These are phyloP conservation scores for Premnoplex brunnescens DNA, from an alignment of 2,797 vertebrate genomes.

Conservation along the genomic window DNA sequence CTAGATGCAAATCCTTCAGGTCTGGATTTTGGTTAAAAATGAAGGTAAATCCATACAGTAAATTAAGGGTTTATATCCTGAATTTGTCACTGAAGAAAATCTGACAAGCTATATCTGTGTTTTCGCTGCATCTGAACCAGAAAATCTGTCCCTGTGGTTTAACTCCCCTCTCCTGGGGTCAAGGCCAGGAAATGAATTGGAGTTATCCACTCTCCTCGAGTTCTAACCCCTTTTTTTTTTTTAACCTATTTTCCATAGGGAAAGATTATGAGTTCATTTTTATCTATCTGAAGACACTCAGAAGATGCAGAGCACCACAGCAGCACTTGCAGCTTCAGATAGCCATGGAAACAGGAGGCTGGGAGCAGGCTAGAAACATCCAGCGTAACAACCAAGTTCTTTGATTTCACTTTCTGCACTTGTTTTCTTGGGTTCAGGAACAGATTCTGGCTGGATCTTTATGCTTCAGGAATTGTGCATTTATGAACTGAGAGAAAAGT, in stretches of 20 bases:
- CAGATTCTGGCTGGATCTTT: not conserved
- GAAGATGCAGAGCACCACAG: not conserved
- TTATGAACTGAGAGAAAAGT: not conserved
- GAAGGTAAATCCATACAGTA: not conserved
- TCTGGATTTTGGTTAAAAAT: not conserved
- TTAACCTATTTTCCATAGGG: not conserved
- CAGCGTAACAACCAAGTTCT: not conserved
- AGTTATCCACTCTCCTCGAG: not conserved
- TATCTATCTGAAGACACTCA: not conserved
- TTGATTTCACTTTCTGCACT: not conserved
- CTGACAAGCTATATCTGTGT: rapidly evolving
- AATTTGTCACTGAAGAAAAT: not conserved
- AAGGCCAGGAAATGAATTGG: not conserved
- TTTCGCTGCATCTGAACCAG: not conserved
- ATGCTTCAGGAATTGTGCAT: not conserved
- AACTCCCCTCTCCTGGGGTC: not conserved
- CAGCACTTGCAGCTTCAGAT: slow-evolving; percentile 8
- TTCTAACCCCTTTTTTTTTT: not conserved
- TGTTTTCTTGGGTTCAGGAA: not conserved
- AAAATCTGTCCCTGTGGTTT: not conserved
- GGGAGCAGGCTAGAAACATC: not conserved
- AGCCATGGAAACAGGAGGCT: slow-evolving; percentile 57
- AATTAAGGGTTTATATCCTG: not conserved
- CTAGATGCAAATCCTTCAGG: not conserved
- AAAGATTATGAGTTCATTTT: not conserved